Conservation (phyloP, 2,888 invertebrate species). For the Phrixothrix hirtus region DNA sequence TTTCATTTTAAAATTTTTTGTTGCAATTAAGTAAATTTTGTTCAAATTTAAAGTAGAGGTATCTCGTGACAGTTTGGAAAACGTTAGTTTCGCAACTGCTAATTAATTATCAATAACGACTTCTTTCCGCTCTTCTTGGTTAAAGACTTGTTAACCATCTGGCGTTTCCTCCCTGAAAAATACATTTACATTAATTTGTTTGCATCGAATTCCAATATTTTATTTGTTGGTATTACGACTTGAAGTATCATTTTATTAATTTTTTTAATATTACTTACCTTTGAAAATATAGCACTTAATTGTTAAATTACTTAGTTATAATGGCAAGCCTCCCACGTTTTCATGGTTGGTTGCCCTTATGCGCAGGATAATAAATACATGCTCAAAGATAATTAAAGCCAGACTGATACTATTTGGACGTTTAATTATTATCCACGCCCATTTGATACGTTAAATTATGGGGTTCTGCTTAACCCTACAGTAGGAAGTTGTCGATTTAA, state of each 20-base stretch:
- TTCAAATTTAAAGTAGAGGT: no score
- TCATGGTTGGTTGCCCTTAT: conserved; percentile 9
- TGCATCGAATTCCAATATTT: no score
- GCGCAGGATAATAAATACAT: conserved; percentile 2
- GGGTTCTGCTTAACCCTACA: conserved; percentile 1
- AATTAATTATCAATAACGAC: no score
- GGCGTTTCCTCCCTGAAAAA: conserved; percentile 35
- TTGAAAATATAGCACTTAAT: no score
- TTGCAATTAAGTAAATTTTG: no score
- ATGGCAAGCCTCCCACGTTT: conserved; percentile 9
- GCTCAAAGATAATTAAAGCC: conserved; percentile 23
- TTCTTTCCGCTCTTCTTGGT: conserved; percentile 37
- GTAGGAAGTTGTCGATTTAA: not conserved
- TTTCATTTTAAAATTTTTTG: no score
- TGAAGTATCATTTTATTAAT: not conserved
- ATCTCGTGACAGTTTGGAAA: no score
- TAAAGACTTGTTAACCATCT: conserved; percentile 33
- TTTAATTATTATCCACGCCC: conserved; percentile 31
- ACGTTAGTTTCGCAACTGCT: no score
- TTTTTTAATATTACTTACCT: no score
- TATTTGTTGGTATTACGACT: no score
- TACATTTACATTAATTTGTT: no score
- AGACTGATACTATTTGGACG: conserved; percentile 22
- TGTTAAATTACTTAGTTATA: not conserved
- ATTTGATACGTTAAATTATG: conserved; percentile 28